These are phyloP conservation scores for Esox masquinongy DNA, from an alignment of 2,797 vertebrate genomes.

Conservation along the genomic window DNA sequence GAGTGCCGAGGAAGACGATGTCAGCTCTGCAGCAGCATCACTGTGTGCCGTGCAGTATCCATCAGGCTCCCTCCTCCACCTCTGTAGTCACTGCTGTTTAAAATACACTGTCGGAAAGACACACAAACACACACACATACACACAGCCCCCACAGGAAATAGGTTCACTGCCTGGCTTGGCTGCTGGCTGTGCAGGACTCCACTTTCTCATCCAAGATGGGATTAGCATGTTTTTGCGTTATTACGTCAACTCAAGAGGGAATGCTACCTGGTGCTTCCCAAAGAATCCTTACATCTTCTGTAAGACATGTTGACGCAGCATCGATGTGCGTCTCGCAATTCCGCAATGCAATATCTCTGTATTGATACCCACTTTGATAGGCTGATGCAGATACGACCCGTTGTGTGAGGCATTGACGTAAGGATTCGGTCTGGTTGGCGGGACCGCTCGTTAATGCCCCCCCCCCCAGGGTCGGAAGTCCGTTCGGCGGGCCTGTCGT, in stretches of 20 bases:
- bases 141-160: slow-evolving; percentile 58
- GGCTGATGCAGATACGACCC: neutral
- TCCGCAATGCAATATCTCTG: neutral
- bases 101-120: slow-evolving; percentile 61
- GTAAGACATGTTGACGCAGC: slow-evolving; percentile 56
- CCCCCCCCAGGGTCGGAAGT: neutral
- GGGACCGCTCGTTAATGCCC: too few relatives aligned
- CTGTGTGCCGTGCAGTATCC: slow-evolving; percentile 54
- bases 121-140: slow-evolving; percentile 37
- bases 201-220: slow-evolving; percentile 72
- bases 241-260: slow-evolving; percentile 67
- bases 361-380: neutral
- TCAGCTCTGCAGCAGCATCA: slow-evolving; percentile 72
- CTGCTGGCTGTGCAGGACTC: slow-evolving; percentile 52
- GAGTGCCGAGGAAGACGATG: slow-evolving; percentile 63
- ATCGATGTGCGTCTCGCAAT: neutral
- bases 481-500: neutral
- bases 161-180: slow-evolving; percentile 60
- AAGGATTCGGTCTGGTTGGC: neutral
- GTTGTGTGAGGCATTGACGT: neutral
- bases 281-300: slow-evolving; percentile 62
- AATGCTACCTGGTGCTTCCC: slow-evolving; percentile 69
- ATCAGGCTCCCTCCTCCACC: slow-evolving; percentile 61
- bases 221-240: slow-evolving; percentile 73
- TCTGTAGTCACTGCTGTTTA: slow-evolving; percentile 68